Percentiles rank a stretch among this genome's conserved stretches.
Conservation (phyloP, 2,888 invertebrate species). For the Cephus spinipes region DNA sequence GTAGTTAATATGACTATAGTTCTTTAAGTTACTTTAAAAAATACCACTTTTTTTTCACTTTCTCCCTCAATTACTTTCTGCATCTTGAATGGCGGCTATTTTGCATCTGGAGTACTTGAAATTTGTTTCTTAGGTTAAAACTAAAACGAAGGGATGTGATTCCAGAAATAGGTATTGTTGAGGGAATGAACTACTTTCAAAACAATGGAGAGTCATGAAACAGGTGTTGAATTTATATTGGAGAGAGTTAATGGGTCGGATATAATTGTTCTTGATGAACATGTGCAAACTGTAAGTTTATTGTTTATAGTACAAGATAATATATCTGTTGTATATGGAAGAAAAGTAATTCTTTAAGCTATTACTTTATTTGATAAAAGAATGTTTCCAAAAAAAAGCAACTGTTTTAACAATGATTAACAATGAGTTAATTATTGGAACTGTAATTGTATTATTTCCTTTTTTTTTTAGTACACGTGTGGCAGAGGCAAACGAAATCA, state of each 20-base stretch:
- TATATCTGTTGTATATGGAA: background rate
- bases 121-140: background rate
- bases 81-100: background rate
- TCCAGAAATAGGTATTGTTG: background rate
- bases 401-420: background rate
- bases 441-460: constrained; percentile 9
- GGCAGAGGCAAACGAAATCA: constrained; percentile 50
- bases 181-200: background rate
- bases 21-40: background rate
- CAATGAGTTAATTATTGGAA: constrained; percentile 11
- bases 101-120: background rate
- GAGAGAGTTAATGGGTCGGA: background rate
- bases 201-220: background rate
- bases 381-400: too few relatives aligned
- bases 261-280: background rate
- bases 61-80: background rate
- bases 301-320: background rate
- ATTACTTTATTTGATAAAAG: too few relatives aligned
- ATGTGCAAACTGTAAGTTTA: constrained; percentile 2
- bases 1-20: too few relatives aligned
- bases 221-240: background rate
- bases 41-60: background rate
- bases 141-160: background rate
- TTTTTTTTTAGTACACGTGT: constrained; percentile 48
- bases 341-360: background rate